Evolutionary conservation across 2,888 invertebrate species (phyloP).

Genomic region (Melinaea menophilus): DNA sequence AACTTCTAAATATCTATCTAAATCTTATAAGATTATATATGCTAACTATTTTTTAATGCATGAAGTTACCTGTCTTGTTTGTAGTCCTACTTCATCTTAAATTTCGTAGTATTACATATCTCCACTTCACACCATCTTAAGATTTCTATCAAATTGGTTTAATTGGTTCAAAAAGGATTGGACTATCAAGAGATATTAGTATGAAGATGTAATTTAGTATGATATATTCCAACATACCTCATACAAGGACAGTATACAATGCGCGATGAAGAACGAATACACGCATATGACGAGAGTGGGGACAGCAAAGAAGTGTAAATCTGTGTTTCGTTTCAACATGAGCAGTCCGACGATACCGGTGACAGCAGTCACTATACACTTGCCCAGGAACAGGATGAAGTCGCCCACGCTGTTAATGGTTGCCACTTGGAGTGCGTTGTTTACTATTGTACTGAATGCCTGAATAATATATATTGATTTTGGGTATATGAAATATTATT

Average conservation of each 20-base stretch:
- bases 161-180: too few species aligned
- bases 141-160: too few species aligned
- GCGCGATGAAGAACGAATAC: conserved; percentile 94
- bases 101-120: too few species aligned
- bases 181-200: too few species aligned
- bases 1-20: too few species aligned
- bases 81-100: too few species aligned
- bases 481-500: neutral
- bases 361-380: conserved; percentile 86
- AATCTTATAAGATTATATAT: too few species aligned
- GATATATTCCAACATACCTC: conserved; percentile 80
- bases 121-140: too few species aligned
- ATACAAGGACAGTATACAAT: conserved; percentile 94
- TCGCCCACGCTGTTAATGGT: conserved; percentile 96
- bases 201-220: too few species aligned
- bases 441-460: conserved; percentile 91
- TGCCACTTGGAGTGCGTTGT: conserved; percentile 91
- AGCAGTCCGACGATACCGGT: conserved; percentile 89
- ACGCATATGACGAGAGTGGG: conserved; percentile 91
- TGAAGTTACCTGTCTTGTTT: too few species aligned
- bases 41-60: too few species aligned
- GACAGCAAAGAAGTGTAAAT: conserved; percentile 89
- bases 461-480: conserved; percentile 47
- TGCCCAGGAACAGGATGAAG: conserved; percentile 94
- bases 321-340: conserved; percentile 83